Conservation (phyloP, 35 echinoderm and acorn worm genomes). For the Apostichopus californicus region DNA sequence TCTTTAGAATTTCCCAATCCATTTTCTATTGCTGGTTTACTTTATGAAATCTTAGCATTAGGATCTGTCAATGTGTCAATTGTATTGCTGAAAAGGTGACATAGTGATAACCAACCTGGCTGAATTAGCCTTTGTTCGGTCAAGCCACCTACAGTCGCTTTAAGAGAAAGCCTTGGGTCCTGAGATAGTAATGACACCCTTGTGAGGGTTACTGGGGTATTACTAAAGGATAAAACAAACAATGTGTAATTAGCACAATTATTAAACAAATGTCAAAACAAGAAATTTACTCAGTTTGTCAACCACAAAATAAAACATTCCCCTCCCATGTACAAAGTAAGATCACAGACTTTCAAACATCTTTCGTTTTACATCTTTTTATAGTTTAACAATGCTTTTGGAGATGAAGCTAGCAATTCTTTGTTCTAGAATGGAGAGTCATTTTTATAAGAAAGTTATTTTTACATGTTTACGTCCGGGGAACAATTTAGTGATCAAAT, state of each 20-base stretch:
- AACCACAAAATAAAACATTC: background rate
- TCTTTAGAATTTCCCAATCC: too few relatives aligned
- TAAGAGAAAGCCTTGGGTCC: background rate
- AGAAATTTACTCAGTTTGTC: background rate
- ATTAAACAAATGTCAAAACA: background rate
- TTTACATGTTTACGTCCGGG: too few relatives aligned
- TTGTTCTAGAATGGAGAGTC: too few relatives aligned
- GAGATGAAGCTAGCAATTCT: background rate
- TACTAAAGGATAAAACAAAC: background rate
- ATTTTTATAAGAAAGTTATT: too few relatives aligned
- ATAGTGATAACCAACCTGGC: background rate
- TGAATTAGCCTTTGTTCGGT: background rate
- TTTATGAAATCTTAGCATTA: too few relatives aligned
- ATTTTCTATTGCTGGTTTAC: too few relatives aligned
- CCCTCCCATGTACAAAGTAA: background rate
- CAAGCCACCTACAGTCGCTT: background rate
- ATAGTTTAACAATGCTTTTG: background rate
- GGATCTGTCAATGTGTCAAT: too few relatives aligned
- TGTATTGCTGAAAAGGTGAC: background rate
- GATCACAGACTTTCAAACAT: background rate
- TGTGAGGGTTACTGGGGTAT: background rate
- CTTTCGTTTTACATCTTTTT: background rate
- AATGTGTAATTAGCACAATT: background rate
- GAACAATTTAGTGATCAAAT: too few relatives aligned
- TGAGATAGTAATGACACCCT: background rate